These are phyloP conservation scores for Diplolepis rosae DNA, from an alignment of 2,888 invertebrate genomes.

Conservation along the genomic window DNA sequence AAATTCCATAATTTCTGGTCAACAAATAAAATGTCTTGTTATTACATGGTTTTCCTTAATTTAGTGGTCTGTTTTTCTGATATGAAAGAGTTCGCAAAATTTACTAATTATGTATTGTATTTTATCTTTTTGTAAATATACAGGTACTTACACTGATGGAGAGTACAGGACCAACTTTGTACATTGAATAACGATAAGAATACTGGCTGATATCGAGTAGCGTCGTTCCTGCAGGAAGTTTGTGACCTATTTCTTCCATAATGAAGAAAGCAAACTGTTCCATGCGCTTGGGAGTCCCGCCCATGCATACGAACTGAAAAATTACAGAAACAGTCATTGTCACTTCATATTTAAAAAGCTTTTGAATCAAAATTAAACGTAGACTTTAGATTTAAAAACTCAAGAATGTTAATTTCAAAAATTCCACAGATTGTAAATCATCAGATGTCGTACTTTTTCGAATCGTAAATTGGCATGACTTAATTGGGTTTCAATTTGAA, in stretches of 20 bases:
- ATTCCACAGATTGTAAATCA: no score
- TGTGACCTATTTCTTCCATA: constrained; percentile 91
- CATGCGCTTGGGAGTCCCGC: constrained; percentile 96
- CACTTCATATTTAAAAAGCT: not conserved
- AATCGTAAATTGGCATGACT: no score
- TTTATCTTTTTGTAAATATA: constrained; percentile 2
- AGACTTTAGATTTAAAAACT: no score
- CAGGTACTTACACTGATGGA: constrained; percentile 83
- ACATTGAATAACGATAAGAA: constrained; percentile 96
- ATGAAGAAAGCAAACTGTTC: constrained; percentile 93
- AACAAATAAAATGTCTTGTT: no score
- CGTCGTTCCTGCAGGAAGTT: constrained; percentile 90
- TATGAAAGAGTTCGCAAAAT: not conserved
- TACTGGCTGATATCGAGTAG: constrained; percentile 92
- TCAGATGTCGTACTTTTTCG: no score
- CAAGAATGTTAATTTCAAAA: no score
- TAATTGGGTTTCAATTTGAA: no score
- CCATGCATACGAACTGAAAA: constrained; percentile 94
- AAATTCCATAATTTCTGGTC: no score
- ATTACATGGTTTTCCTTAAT: no score
- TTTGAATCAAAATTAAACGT: no score
- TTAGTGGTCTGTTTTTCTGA: no score
- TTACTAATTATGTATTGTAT: constrained; percentile 13
- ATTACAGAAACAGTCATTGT: not conserved
- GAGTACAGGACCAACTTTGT: constrained; percentile 93